These are phyloP conservation scores for Lampris megalopsis DNA, from an alignment of 2,113 vertebrate species.

Conservation along the genomic window DNA sequence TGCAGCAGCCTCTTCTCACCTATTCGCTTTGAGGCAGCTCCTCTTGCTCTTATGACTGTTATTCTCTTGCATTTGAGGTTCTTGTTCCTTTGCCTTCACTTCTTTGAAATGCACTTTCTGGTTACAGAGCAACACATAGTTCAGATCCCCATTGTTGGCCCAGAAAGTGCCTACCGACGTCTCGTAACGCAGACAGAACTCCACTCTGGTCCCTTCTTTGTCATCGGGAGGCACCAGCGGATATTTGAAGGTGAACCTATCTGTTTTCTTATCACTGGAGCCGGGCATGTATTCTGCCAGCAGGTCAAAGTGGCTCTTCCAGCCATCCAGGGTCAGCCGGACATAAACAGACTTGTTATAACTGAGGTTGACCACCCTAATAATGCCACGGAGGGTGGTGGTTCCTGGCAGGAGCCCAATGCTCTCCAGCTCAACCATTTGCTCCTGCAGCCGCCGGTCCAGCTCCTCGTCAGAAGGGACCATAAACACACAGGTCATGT, in stretches of 20 bases:
- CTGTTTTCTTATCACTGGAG: constrained; percentile 90
- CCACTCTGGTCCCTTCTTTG: constrained; percentile 85
- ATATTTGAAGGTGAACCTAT: constrained; percentile 92
- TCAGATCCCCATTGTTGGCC: constrained; percentile 91
- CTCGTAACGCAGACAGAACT: constrained; percentile 95
- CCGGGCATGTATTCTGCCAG: constrained; percentile 91
- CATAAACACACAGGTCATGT: constrained; percentile 87
- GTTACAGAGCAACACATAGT: constrained; percentile 91
- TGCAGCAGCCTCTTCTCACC: constrained; percentile 81
- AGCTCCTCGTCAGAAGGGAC: constrained; percentile 87
- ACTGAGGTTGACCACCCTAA: constrained; percentile 93
- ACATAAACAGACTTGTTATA: constrained; percentile 90
- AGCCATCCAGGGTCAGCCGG: constrained; percentile 88
- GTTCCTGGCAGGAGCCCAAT: constrained; percentile 84
- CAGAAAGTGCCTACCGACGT: constrained; percentile 89
- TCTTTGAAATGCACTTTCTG: constrained; percentile 80
- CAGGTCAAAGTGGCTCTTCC: constrained; percentile 91
- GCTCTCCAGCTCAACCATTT: constrained; percentile 89
- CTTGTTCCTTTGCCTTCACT: constrained; percentile 63
- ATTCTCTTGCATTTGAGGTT: constrained; percentile 80
- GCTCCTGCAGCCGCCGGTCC: constrained; percentile 82
- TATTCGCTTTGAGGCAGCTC: constrained; percentile 91
- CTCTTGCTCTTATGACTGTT: constrained; percentile 82
- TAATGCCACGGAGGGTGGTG: constrained; percentile 85
- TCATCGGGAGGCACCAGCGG: constrained; percentile 87